Percentiles rank a stretch among this genome's conserved stretches.
phyloP scores from a whole-genome alignment of 2,888 invertebrate species.

The Pyralis farinalis region DNA sequence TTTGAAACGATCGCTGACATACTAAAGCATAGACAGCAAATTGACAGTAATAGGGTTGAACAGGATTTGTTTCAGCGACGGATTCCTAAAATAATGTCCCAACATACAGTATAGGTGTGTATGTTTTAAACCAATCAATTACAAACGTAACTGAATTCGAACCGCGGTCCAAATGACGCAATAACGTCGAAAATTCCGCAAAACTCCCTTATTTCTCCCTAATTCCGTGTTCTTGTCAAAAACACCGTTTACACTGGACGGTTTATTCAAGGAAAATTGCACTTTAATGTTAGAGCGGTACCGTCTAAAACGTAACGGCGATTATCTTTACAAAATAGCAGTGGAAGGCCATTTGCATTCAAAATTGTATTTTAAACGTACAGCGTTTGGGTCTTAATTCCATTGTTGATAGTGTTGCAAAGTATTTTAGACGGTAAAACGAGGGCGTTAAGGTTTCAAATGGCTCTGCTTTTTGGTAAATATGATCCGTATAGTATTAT shows the following conservation, averaged over 20 bases:
- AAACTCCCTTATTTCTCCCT: constrained; percentile 12
- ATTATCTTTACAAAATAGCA: constrained; percentile 11
- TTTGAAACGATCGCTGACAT: too few species aligned
- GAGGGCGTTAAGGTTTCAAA: constrained; percentile 8
- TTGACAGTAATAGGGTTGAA: too few species aligned
- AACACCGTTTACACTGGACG: constrained; percentile 11
- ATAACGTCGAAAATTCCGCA: constrained; percentile 11
- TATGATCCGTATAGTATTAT: constrained; percentile 24
- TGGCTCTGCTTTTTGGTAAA: constrained; percentile 8
- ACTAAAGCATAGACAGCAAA: too few species aligned
- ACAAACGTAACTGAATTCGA: too few species aligned
- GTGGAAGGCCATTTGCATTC: constrained; percentile 13
- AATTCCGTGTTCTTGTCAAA: constrained; percentile 14
- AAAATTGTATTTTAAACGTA: constrained; percentile 20
- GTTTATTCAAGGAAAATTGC: constrained; percentile 10
- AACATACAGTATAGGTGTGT: too few species aligned
- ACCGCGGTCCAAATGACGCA: constrained; percentile 9
- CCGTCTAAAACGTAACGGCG: constrained; percentile 8
- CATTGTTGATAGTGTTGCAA: not conserved
- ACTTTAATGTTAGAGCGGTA: constrained; percentile 8
- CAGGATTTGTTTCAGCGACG: too few species aligned
- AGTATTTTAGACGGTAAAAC: not conserved
- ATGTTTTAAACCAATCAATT: too few species aligned
- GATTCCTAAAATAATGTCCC: too few species aligned
- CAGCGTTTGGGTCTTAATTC: constrained; percentile 17